These are phyloP conservation scores for Florisuga fusca DNA, from an alignment of 2,797 vertebrate genomes.

Conservation along the genomic window DNA sequence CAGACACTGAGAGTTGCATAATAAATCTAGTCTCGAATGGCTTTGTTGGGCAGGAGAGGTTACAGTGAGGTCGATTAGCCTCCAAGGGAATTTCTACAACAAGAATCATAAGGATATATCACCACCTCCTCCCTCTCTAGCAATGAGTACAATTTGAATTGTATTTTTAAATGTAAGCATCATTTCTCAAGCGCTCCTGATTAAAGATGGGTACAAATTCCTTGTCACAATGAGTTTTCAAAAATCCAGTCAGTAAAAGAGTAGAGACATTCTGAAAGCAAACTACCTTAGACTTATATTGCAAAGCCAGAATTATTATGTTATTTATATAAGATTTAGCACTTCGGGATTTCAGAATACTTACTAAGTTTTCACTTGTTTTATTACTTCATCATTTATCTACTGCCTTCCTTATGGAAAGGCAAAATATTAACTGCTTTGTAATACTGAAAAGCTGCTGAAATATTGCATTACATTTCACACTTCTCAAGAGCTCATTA, in stretches of 20 bases:
- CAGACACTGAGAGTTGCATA: neutral
- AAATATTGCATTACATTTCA: neutral
- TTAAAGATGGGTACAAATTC: neutral
- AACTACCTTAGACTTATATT: neutral
- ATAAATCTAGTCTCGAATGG: conserved; percentile 38
- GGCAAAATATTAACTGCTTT: neutral
- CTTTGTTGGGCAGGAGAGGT: conserved; percentile 25
- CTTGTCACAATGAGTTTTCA: neutral
- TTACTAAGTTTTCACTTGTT: neutral
- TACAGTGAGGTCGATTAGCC: neutral
- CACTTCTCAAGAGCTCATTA: neutral
- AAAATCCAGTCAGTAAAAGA: neutral
- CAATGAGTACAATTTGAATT: neutral
- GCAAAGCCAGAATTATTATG: neutral
- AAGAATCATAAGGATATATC: neutral
- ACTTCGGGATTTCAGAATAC: neutral
- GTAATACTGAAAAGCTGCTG: neutral
- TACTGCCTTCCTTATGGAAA: neutral
- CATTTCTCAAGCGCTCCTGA: neutral
- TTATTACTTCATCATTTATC: neutral
- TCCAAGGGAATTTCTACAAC: conserved; percentile 22
- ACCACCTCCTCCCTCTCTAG: neutral
- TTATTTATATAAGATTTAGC: neutral
- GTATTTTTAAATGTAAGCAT: neutral
- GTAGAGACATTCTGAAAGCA: neutral